These are phyloP conservation scores for Steinernema hermaphroditum DNA, from an alignment of 2,888 invertebrate species.

Conservation along the genomic window DNA sequence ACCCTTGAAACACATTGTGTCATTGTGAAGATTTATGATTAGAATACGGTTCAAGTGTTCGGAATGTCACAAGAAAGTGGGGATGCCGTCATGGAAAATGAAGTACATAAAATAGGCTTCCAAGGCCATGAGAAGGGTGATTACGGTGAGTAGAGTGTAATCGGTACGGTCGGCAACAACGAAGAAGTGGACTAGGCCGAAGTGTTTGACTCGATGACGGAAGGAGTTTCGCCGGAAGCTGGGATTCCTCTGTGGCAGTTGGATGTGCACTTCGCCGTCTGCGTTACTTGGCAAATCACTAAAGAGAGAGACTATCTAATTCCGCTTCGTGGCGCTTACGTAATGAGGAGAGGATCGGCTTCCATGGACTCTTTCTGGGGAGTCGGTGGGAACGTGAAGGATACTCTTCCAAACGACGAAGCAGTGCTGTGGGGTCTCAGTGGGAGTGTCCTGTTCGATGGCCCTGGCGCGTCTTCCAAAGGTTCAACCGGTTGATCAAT, in stretches of 20 bases:
- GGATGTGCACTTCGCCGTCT: background rate
- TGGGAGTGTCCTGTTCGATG: background rate
- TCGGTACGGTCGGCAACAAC: background rate
- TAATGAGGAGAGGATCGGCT: background rate
- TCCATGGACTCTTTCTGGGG: slow-evolving; percentile 5
- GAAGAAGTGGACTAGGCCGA: background rate
- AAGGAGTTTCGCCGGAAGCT: background rate
- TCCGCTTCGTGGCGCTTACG: background rate
- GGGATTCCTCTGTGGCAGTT: background rate
- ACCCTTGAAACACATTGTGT: background rate
- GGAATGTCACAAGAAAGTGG: background rate
- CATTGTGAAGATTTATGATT: background rate
- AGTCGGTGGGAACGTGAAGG: background rate
- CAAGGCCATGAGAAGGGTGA: background rate
- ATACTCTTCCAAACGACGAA: background rate
- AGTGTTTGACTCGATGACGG: background rate
- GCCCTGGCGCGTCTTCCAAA: background rate
- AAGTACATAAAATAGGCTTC: background rate
- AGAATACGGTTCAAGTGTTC: background rate
- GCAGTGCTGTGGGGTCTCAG: background rate
- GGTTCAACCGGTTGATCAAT: background rate
- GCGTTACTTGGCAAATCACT: background rate
- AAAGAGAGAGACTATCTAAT: background rate
- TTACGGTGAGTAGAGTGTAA: background rate
- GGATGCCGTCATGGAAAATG: background rate